Percentiles rank a stretch among this genome's conserved stretches.
Conservation (phyloP, 2,797 vertebrate species). For the Argya squamiceps region DNA sequence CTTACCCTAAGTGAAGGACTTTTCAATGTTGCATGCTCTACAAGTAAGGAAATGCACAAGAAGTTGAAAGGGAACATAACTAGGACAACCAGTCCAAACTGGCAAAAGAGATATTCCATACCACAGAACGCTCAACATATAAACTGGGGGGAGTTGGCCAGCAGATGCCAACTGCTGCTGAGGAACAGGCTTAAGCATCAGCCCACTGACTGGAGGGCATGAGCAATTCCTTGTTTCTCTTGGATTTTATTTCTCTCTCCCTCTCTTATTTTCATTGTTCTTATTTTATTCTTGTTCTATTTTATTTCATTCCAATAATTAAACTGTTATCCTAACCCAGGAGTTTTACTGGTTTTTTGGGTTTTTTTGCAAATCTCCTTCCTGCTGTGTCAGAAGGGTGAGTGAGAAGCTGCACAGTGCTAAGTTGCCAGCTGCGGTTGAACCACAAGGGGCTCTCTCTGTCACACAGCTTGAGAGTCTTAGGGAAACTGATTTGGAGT, state of each 20-base stretch:
- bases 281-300: not conserved
- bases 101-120: not conserved
- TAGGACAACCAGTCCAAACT: not conserved
- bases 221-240: not conserved
- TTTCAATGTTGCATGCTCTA: not conserved
- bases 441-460: not conserved
- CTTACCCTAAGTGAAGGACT: not conserved
- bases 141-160: not conserved
- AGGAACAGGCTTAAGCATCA: not conserved
- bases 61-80: not conserved
- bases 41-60: not conserved
- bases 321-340: accelerated
- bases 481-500: not conserved
- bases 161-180: not conserved
- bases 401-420: not conserved
- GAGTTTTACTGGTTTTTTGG: too few relatives aligned
- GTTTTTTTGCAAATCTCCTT: too few relatives aligned
- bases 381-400: not conserved
- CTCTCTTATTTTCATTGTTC: not conserved
- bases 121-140: too few relatives aligned
- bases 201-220: not conserved
- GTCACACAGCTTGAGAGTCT: not conserved
- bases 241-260: not conserved
- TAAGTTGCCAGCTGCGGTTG: not conserved
- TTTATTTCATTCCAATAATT: not conserved